Evolutionary conservation across 2,113 vertebrate genomes (phyloP).

Genomic region (Mastomys natalensis): DNA sequence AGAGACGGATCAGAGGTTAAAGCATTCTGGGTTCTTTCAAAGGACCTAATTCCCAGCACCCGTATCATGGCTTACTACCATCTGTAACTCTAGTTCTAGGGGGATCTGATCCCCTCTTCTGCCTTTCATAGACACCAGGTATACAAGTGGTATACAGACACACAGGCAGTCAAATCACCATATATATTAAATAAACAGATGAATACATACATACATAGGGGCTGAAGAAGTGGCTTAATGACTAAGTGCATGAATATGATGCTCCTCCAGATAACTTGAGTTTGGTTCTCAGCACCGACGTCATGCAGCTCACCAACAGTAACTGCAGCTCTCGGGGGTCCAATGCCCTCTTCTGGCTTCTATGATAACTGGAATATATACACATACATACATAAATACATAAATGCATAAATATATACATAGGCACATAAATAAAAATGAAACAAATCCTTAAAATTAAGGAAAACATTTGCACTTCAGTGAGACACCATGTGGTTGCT

Average conservation of each 20-base stretch:
- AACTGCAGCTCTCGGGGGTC: not conserved
- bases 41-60: not conserved
- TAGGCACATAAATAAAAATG: not conserved
- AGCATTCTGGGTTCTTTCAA: no score
- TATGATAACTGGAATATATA: not conserved
- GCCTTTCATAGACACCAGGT: not conserved
- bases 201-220: no score
- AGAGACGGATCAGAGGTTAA: not conserved
- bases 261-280: not conserved
- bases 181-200: not conserved
- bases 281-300: not conserved
- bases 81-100: no score
- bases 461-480: not conserved
- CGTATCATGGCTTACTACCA: not conserved
- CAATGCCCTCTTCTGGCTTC: not conserved
- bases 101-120: not conserved
- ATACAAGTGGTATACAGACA: not conserved
- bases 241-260: not conserved
- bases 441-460: not conserved
- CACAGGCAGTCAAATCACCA: no score
- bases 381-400: not conserved
- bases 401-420: not conserved
- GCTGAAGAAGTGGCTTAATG: not conserved
- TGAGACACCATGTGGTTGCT: no score
- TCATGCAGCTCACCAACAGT: not conserved